Evolutionary conservation across 1,140 invertebrate genomes (phyloP), one percentile per base, ranked within the genome.

Genomic region (Drosophila murphyi): DNA sequence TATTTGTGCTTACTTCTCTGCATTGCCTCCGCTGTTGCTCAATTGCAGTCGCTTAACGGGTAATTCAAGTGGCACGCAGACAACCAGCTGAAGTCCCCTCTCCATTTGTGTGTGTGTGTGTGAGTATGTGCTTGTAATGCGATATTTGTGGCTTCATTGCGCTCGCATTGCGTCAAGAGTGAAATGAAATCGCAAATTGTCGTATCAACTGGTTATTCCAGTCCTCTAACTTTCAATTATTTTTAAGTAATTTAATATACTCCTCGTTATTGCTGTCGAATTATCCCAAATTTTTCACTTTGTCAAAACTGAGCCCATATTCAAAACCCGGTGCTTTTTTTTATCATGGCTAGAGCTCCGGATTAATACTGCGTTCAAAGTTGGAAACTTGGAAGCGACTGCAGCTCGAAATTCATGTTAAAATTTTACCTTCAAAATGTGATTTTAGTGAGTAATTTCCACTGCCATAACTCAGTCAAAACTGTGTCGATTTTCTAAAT

Each of bases 91-190:
- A 20, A 20, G n/a, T 12, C 55, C 4, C 54, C 34, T 4, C 47
- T n/a, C 55, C n/a, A 8, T 32, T n/a, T n/a, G n/a, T 12, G 12
- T 12, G 12, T 8, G 45, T 64, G 41, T 55, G 50, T 51, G 54
- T 65, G n/a, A 10, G 48, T 65, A 29, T 57, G 48, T 48, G 54
- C 57, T 10, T 57, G 87, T 80, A 87, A 87, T 90, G 77, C 59
- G 82, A 90, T 90, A 86, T 80, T 82, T 87, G 75, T 80, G 64
- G 73, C 81, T 87, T 90, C 72, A 90, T 80, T 90, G 82, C 73
- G 50, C 69, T 82, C 51, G 29, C 43, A 47, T 62, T 48, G 47
- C 57, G 60, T 54, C 45, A 48, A 80, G 50, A 62, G 60, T 54
- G 55, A 77, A 77, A 73, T 60, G 48, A 50, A 69, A 72, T 76